phyloP scores from a whole-genome alignment of 1,140 invertebrate species.

The Cyclargus thomasi region DNA sequence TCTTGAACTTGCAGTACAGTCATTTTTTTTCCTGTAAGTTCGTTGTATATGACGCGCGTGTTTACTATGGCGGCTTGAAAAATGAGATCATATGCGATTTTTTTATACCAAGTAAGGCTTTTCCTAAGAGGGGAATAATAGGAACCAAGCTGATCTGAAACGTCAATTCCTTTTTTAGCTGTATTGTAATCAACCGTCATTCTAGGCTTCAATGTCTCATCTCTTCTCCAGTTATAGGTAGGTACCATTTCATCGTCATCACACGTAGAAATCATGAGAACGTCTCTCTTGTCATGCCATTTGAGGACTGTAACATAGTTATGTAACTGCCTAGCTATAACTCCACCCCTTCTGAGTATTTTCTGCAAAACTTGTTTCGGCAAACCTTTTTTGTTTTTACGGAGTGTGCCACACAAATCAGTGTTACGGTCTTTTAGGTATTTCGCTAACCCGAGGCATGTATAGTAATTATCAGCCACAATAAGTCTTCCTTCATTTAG shows the following conservation, averaged over 20 bases:
- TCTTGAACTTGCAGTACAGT: conserved; percentile 16
- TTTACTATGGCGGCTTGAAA: too few species aligned
- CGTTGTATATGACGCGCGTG: conserved; percentile 5
- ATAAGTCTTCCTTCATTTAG: conserved; percentile 22
- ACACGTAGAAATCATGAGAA: conserved; percentile 32
- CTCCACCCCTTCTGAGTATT: conserved; percentile 28
- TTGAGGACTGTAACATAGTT: conserved; percentile 25
- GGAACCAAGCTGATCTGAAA: conserved; percentile 32
- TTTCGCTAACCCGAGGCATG: conserved; percentile 23
- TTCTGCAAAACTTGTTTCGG: conserved; percentile 19
- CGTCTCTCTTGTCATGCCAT: conserved; percentile 26
- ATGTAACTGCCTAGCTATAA: conserved; percentile 24
- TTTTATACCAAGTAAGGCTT: conserved; percentile 14
- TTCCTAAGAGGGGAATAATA: conserved; percentile 29
- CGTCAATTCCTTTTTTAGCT: conserved; percentile 32
- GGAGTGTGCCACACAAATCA: conserved; percentile 23
- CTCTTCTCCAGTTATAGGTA: conserved; percentile 12
- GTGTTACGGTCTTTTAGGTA: conserved; percentile 20
- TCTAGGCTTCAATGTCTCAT: conserved; percentile 27
- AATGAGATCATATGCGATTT: too few species aligned
- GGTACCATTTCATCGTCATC: conserved; percentile 21
- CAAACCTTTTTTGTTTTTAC: conserved; percentile 22
- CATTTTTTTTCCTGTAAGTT: conserved; percentile 1
- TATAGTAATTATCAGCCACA: conserved; percentile 24
- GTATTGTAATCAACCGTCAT: conserved; percentile 34